phyloP scores from a whole-genome alignment of 2,888 invertebrate genomes.

The Agrotis clavis region DNA sequence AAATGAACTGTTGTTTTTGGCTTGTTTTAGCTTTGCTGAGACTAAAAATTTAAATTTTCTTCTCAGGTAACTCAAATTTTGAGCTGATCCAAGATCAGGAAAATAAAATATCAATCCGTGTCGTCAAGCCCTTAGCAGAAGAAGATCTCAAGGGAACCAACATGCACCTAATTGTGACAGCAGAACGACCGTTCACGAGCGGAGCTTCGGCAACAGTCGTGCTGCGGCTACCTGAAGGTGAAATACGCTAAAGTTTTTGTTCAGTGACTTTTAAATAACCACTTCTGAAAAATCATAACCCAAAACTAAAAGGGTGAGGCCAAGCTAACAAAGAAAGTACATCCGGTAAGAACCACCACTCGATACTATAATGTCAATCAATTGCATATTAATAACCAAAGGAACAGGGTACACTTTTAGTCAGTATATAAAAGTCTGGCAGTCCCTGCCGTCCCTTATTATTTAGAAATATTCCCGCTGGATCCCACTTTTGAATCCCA shows the following conservation, averaged over 20 bases:
- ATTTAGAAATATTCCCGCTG: too few relatives aligned
- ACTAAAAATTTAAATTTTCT: background rate
- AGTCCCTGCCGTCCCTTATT: too few relatives aligned
- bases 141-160: conserved; percentile 70
- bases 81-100: conserved; percentile 56
- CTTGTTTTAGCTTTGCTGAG: too few relatives aligned
- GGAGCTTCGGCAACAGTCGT: conserved; percentile 80
- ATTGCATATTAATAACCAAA: too few relatives aligned
- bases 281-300: background rate
- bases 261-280: background rate
- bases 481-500: too few relatives aligned
- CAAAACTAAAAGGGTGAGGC: too few relatives aligned
- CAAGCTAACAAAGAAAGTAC: too few relatives aligned
- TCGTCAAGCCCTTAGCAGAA: conserved; percentile 68
- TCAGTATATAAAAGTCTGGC: too few relatives aligned
- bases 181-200: conserved; percentile 79
- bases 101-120: conserved; percentile 71
- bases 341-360: too few relatives aligned
- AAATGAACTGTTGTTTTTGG: background rate
- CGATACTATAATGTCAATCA: too few relatives aligned
- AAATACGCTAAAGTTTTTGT: background rate
- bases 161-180: conserved; percentile 77
- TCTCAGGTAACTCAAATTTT: conserved; percentile 78
- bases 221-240: conserved; percentile 82
- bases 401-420: too few relatives aligned